phyloP scores from a whole-genome alignment of 2,113 vertebrate genomes.

The Limnothrissa miodon region DNA sequence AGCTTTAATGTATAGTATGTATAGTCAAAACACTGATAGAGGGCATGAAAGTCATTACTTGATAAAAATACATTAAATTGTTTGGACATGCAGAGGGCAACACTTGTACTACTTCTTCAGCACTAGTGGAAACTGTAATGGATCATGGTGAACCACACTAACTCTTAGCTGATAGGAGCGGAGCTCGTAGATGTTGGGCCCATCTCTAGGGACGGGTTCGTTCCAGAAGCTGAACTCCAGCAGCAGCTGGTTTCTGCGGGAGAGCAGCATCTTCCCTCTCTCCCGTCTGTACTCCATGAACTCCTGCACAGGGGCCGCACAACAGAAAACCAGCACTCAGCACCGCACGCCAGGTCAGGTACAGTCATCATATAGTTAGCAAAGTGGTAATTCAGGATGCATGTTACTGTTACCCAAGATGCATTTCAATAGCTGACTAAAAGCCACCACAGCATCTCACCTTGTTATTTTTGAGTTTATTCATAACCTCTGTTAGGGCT shows the following conservation, averaged over 20 bases:
- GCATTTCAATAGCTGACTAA: not conserved
- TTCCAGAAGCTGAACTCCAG: constrained; percentile 99
- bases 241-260: constrained; percentile 90
- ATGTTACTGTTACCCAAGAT: too few relatives aligned
- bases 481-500: constrained; percentile 98
- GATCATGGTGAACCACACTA: constrained; percentile 51
- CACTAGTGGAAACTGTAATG: not conserved
- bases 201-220: constrained; percentile 83
- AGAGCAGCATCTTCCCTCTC: constrained; percentile 91
- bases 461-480: constrained; percentile 90
- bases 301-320: constrained; percentile 68
- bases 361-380: not conserved
- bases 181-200: constrained; percentile 95
- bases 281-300: constrained; percentile 86
- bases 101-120: not conserved
- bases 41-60: too few relatives aligned
- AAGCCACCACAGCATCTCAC: constrained; percentile 60
- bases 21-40: too few relatives aligned
- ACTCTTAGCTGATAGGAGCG: constrained; percentile 94
- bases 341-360: not conserved
- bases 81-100: not conserved
- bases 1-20: too few relatives aligned
- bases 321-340: not conserved
- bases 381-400: not conserved
- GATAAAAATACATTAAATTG: not conserved